Evolutionary conservation across 2,113 vertebrate genomes (phyloP).

Genomic region (Tragelaphus strepsiceros): DNA sequence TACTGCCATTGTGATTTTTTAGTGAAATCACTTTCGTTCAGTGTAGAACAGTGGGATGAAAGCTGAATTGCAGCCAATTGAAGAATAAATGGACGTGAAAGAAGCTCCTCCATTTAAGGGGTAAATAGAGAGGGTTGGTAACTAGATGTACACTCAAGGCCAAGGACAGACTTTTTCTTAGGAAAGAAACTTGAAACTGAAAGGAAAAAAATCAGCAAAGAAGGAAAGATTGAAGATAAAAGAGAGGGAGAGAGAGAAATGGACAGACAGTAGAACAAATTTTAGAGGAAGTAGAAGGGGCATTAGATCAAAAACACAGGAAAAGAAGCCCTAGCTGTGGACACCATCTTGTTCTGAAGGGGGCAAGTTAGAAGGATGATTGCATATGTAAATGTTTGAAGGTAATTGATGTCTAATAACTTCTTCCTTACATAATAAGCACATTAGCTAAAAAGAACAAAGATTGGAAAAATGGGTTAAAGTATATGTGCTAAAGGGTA

Average conservation of each 20-base stretch:
- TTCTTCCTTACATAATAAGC: not conserved
- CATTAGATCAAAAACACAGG: not conserved
- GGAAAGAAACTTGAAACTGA: not conserved
- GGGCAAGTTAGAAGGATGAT: not conserved
- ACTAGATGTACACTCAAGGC: not conserved
- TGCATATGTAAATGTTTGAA: not conserved
- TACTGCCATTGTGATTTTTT: not conserved
- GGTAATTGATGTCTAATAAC: not conserved
- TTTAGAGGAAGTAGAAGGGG: not conserved
- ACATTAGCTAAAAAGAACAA: not conserved
- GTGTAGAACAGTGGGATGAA: not conserved
- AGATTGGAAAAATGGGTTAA: not conserved
- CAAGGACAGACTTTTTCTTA: not conserved
- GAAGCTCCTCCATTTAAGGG: not conserved
- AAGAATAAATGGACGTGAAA: not conserved
- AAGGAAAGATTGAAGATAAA: not conserved
- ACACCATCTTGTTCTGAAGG: not conserved
- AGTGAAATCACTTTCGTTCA: not conserved
- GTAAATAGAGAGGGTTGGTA: not conserved
- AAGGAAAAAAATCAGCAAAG: not conserved
- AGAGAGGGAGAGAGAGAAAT: not conserved
- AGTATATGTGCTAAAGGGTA: not conserved
- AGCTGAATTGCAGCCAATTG: not conserved
- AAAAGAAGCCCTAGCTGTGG: not conserved
- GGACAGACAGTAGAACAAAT: not conserved